Evolutionary conservation across 2,888 invertebrate genomes (phyloP), one percentile per base, ranked within the genome.

Genomic region (Trissoscelio sp.): DNA sequence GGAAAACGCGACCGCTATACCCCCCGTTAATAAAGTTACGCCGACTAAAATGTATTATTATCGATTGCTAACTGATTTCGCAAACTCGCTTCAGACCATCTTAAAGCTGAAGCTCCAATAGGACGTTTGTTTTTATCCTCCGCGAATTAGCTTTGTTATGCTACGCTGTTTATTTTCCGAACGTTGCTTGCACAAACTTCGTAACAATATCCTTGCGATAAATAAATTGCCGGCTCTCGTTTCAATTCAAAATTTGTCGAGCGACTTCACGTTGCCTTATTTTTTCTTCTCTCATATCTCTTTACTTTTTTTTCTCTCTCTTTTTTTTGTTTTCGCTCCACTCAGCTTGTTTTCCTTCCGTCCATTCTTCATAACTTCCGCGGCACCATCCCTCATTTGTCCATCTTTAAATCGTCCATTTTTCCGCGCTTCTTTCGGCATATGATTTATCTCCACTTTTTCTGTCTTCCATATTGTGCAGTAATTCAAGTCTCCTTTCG

Each of bases 21-120:
- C 11, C 28, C 20, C 24, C 51, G 14, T 53, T 77, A 77, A 77
- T 69, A 42, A 14, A 34, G 42, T 57, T 51, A 62, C 53, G 28
- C 42, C 44, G 12, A 42, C 28, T 62, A 60, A 42, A 62, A 69
- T 48, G 42, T 60, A 53, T 77, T 75, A 67, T 67, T 60, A 67
- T 69, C 77, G 69, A 77, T 20, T 55, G 55, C 18, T 48, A 28
- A 60, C 60, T 51, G 37, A 51, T 62, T 42, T 64, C 31, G 55
- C 55, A 34, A 46, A 18, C 46, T 64, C 34, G 18, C 18, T n/a
- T 3, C 1, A 48, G 24, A 28, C 62, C 46, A 22, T 24, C 9
- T 58, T 55, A 18, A 34, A 16, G 28, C 34, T 34, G 55, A 34
- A n/a, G 2, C 55, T 18, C 5, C 11, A n/a, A 4, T 48, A 1